Base-by-base conservation (phyloP, 2,113 vertebrate species). In the Nipponia nippon region DNA sequence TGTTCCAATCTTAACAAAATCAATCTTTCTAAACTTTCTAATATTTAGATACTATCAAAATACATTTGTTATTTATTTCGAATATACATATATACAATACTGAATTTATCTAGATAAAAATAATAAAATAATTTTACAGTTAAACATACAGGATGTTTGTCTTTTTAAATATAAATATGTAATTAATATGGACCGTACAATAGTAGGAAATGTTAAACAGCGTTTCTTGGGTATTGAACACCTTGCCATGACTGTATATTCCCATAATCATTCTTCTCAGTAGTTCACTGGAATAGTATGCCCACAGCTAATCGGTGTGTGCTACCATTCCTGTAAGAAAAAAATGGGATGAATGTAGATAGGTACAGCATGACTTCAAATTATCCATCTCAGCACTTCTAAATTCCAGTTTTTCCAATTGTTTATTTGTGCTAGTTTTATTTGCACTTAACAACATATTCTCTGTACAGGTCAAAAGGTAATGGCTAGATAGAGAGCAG, bases 391-490 rank as follows among this genome's bases (percentile, higher is more conserved):
- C 32, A 6, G n/a, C 13, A 17, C 22, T 13, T 79, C 50, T 23
- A 3, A 55, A 46, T 34, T 38, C 29, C 49, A 5, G 4, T 22
- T 79, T 63, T 38, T 22, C 47, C 44, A 15, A 0, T 34, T 19
- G 69, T 22, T 83, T 22, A 0, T 17, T 15, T 26, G 16, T 2
- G 29, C 32, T 55, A 58, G 42, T 13, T 92, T 79, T 53, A 19
- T 89, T n/a, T 65, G 23, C 58, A 5, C 32, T 5, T 23, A 4
- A 32, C 11, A 13, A 1, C 4, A 1, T 4, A 1, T 6, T 32
- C 42, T 61, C 40, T 25, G 59, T 18, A 6, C 21, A 32, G 53
- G 40, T 80, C 27, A 22, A 44, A 40, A 49, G 70, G 36, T 11
- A 6, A 10, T 2, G 40, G 46, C 46, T 30, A 2, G 61, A 12